phyloP scores from a whole-genome alignment of 2,113 vertebrate species.

The Gymnarchus niloticus region DNA sequence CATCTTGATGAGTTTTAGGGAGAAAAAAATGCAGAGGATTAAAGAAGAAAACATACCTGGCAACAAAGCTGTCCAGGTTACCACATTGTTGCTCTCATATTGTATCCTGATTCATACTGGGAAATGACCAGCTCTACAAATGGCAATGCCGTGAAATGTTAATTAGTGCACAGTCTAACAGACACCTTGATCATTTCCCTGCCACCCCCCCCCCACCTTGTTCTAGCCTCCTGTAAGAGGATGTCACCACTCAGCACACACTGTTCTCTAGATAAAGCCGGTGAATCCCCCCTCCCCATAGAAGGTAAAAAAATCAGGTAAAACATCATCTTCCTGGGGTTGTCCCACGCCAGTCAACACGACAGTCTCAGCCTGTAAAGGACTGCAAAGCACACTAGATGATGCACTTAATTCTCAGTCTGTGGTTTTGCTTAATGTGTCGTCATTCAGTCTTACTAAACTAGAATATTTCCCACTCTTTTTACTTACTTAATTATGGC shows the following conservation, averaged over 20 bases:
- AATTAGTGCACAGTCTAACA: too few species aligned
- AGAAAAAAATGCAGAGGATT: too few species aligned
- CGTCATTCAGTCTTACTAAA: neutral
- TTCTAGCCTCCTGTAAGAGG: too few species aligned
- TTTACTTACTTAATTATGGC: too few species aligned
- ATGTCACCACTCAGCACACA: too few species aligned
- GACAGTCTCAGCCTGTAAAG: conserved; percentile 29
- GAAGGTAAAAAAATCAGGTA: conserved; percentile 38
- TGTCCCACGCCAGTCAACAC: conserved; percentile 39
- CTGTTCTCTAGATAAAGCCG: too few species aligned
- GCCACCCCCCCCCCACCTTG: too few species aligned
- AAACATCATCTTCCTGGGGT: conserved; percentile 50
- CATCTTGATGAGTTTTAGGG: neutral
- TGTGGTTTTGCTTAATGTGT: neutral
- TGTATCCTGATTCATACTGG: neutral
- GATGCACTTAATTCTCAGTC: neutral
- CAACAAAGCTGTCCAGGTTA: neutral
- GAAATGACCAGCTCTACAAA: neutral
- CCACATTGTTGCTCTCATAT: neutral
- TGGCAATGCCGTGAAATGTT: neutral
- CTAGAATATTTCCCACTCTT: neutral
- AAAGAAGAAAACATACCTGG: too few species aligned
- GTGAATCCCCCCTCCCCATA: too few species aligned
- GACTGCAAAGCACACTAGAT: neutral
- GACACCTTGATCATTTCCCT: too few species aligned